These are phyloP conservation scores for Lobophora halterata DNA, from an alignment of 2,888 invertebrate genomes.

Conservation along the genomic window DNA sequence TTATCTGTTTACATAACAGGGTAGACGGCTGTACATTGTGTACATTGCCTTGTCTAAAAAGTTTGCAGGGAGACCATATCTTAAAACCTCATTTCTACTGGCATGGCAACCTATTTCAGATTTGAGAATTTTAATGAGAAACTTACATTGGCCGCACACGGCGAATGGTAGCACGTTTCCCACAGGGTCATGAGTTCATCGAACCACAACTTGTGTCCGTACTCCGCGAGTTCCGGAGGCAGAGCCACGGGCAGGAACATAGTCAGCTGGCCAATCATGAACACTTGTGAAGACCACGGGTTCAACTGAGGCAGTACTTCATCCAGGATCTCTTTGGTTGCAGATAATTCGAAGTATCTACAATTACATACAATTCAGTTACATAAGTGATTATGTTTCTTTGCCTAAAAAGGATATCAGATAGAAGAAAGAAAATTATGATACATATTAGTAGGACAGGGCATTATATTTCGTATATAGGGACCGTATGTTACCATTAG, in stretches of 20 bases:
- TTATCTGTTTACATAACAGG: no score
- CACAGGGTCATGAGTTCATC: conserved; percentile 89
- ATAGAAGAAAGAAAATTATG: no score
- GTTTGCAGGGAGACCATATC: background rate
- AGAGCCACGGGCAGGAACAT: conserved; percentile 89
- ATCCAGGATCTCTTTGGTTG: conserved; percentile 92
- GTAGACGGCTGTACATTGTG: no score
- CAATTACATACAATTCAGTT: conserved; percentile 24
- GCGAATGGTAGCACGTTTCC: conserved; percentile 88
- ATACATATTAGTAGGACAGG: no score
- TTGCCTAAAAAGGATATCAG: no score
- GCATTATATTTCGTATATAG: no score
- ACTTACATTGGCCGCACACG: conserved; percentile 80
- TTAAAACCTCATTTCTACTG: no score
- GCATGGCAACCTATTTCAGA: background rate
- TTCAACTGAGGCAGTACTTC: conserved; percentile 90
- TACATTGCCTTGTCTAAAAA: no score
- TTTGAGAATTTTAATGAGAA: background rate
- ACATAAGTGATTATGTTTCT: no score
- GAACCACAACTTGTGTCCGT: conserved; percentile 89
- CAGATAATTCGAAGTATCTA: conserved; percentile 86
- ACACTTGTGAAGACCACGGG: conserved; percentile 83
- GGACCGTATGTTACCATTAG: no score
- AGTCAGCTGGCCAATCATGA: conserved; percentile 83
- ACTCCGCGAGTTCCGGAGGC: conserved; percentile 80